These are phyloP conservation scores for Machimus atricapillus DNA, from an alignment of 2,888 invertebrate genomes.

Conservation along the genomic window DNA sequence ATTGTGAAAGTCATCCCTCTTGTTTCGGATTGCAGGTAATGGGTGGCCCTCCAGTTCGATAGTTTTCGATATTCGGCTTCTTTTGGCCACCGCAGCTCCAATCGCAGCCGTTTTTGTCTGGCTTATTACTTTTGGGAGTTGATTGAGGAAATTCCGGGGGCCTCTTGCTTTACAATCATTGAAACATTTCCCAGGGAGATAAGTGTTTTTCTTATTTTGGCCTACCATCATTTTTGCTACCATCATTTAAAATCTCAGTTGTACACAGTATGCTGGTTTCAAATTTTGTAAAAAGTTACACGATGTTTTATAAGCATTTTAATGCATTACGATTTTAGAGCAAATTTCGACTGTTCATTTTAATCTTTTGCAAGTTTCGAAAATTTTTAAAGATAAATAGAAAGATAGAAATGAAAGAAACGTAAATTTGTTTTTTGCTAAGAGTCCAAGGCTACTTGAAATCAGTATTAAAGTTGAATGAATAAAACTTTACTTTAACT, in stretches of 20 bases:
- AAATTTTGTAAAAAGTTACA: background rate
- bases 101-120: background rate
- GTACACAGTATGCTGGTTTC: background rate
- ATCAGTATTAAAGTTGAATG: too few species aligned
- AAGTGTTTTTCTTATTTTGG: background rate
- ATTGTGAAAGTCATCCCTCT: constrained; percentile 36
- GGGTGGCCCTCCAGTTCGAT: constrained; percentile 22
- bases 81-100: background rate
- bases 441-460: too few species aligned
- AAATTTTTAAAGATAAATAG: background rate
- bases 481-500: too few species aligned
- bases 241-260: background rate
- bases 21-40: constrained; percentile 7
- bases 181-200: background rate
- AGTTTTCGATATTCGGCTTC: background rate
- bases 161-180: background rate
- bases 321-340: background rate
- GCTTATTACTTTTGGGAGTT: background rate
- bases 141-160: background rate
- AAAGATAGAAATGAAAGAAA: background rate
- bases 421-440: background rate
- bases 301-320: background rate
- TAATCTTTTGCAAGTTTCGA: background rate
- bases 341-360: background rate
- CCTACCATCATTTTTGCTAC: background rate